phyloP scores from a whole-genome alignment of 2,888 invertebrate genomes.

The Hypercompe scribonia region DNA sequence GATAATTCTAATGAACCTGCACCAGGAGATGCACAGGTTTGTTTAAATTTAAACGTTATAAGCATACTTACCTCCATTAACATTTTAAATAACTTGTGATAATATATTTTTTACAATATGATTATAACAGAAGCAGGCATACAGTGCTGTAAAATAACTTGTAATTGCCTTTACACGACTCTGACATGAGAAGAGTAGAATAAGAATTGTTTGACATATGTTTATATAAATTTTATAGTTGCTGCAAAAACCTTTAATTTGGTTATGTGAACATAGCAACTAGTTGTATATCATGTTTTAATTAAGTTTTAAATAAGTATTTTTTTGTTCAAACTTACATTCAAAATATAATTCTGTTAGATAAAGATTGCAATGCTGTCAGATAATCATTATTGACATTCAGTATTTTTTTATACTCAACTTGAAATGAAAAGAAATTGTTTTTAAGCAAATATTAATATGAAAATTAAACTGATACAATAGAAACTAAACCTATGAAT shows the following conservation, averaged over 20 bases:
- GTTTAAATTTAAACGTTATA: conserved; percentile 37
- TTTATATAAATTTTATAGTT: background rate
- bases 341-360: background rate
- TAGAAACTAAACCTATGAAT: too few species aligned
- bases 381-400: background rate
- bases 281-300: background rate
- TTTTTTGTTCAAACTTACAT: background rate
- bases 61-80: too few species aligned
- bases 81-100: background rate
- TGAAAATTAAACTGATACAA: too few species aligned
- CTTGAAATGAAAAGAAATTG: background rate
- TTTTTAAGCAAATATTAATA: too few species aligned
- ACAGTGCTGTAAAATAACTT: background rate
- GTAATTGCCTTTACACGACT: background rate
- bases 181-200: background rate
- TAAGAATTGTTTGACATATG: background rate
- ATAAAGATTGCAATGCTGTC: background rate
- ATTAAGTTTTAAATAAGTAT: background rate
- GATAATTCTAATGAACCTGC: conserved; percentile 45
- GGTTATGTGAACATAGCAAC: background rate
- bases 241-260: background rate
- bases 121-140: background rate
- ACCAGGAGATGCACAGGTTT: conserved; percentile 63
- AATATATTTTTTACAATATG: conserved; percentile 6
- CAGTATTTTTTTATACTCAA: background rate